A percentile compares a stretch with the other conserved stretches of the same genome.
Evolutionary conservation across 2,888 invertebrate genomes (phyloP).

Genomic region (Tiliacea aurago): DNA sequence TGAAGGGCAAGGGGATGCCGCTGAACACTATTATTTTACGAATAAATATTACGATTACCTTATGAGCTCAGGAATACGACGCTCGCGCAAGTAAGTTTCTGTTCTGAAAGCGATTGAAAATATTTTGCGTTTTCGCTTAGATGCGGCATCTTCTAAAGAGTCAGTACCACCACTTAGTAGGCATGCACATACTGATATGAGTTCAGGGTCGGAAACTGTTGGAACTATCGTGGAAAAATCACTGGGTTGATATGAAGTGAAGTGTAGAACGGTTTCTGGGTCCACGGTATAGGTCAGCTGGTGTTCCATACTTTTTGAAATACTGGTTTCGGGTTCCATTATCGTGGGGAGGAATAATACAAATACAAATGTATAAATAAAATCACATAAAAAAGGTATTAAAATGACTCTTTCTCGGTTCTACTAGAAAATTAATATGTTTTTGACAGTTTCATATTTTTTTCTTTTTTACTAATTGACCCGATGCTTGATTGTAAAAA

Average conservation of each 20-base stretch:
- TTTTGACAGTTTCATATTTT: slow-evolving; percentile 22
- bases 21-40: neutral
- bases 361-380: neutral
- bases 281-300: neutral
- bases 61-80: slow-evolving; percentile 84
- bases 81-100: slow-evolving; percentile 81
- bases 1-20: neutral
- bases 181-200: slow-evolving; percentile 77
- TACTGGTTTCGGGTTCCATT: slow-evolving; percentile 1
- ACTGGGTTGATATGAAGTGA: neutral
- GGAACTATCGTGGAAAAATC: neutral
- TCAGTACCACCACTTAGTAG: slow-evolving; percentile 61
- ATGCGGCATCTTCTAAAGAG: slow-evolving; percentile 68
- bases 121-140: slow-evolving; percentile 75
- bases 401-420: neutral
- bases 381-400: neutral
- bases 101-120: slow-evolving; percentile 77
- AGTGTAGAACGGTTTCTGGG: neutral
- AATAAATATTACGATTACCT: slow-evolving; percentile 49
- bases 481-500: neutral
- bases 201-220: slow-evolving; percentile 42
- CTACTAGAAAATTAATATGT: neutral
- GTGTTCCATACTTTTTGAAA: rapidly evolving
- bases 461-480: neutral
- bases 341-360: neutral